These are phyloP conservation scores for Hepsetus odoe DNA, from an alignment of 2,113 vertebrate genomes.

Conservation along the genomic window DNA sequence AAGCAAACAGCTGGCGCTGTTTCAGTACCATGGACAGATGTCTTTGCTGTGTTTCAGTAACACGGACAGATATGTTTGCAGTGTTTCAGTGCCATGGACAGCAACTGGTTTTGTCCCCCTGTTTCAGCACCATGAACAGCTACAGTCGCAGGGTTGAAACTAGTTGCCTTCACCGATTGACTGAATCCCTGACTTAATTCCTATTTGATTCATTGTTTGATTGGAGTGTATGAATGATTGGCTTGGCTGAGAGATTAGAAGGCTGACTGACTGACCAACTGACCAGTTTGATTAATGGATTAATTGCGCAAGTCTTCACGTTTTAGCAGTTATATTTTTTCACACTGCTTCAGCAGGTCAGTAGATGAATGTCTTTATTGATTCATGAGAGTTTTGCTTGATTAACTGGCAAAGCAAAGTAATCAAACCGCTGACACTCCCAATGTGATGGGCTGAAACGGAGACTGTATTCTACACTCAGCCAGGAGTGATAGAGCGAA, in stretches of 20 bases:
- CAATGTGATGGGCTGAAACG: neutral
- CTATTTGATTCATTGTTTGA: too few relatives aligned
- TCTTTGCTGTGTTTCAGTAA: neutral
- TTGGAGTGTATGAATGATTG: too few relatives aligned
- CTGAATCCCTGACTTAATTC: neutral
- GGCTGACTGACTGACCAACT: neutral
- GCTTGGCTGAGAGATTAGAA: neutral
- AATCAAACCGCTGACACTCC: neutral
- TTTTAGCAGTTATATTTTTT: too few relatives aligned
- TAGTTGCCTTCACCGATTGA: neutral
- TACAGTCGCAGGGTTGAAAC: too few relatives aligned
- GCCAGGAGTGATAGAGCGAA: neutral
- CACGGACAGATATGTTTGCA: accelerated
- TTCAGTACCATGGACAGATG: neutral
- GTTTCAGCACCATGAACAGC: conserved; percentile 13
- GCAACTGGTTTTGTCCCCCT: too few relatives aligned
- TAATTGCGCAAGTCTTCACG: too few relatives aligned
- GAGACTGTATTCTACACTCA: neutral
- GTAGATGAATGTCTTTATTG: too few relatives aligned
- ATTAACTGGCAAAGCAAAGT: neutral
- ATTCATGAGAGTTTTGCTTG: neutral
- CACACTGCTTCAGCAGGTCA: too few relatives aligned
- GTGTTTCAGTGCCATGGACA: neutral
- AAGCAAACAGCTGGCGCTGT: too few relatives aligned
- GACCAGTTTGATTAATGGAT: neutral